Evolutionary conservation across 2,797 vertebrate species (phyloP), one percentile per base, ranked within the genome.

Genomic region (Pipistrellus kuhlii): DNA sequence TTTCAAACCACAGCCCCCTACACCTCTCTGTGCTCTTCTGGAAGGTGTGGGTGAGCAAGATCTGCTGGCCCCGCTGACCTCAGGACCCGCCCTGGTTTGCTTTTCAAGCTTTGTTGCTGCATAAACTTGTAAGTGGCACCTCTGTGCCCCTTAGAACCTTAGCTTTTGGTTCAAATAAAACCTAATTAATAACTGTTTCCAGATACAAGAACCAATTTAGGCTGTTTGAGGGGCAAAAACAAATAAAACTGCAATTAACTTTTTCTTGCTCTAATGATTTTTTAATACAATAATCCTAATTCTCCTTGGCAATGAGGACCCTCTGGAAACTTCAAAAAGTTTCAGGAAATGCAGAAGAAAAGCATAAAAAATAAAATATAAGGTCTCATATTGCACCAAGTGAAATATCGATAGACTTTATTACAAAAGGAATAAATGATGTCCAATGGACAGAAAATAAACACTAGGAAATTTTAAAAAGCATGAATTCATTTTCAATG

Each of bases 401-500:
- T 44, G 51, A 80, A 62, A 35, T 15, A 82, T 17, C 20, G 68
- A 46, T 32, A 83, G 11, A 68, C 4, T 87, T 12, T 76, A 55
- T 92, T 88, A 64, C n/a, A 80, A 59, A 76, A 57, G 25, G 48
- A 76, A 71, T 62, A 83, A 71, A 46, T 68, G 20, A 8, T 55
- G 35, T 2, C 27, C 59, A 72, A 13, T 6, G 85, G 27, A n/a
- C 41, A 78, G 35, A 38, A 94, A 95, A 89, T 44, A 14, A 91
- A 81, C 0, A 77, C 8, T 76, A 72, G 41, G 68, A 69, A 75
- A 85, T 8, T 57, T 80, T 41, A 10, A 68, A 80, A 92, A 95
- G 27, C 25, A 71, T 85, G 51, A 55, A 14, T 88, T 88, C 18
- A 90, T 84, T 93, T 90, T 83, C 14, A 85, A 64, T 73, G 85